Conservation (phyloP, 1,140 invertebrate genomes). For the Halictus rubicundus region DNA sequence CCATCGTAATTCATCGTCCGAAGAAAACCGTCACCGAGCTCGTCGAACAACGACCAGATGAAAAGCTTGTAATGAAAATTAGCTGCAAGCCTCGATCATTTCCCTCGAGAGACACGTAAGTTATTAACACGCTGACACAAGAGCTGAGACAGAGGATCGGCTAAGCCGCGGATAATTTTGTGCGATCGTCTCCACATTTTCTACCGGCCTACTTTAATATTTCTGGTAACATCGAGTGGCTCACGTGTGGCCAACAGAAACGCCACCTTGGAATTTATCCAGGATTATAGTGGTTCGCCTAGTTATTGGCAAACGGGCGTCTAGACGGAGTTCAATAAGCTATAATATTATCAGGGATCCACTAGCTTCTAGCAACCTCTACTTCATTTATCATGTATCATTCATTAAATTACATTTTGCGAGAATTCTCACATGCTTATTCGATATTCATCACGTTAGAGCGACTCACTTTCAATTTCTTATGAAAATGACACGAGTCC, state of each 20-base stretch:
- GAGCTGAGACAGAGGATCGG: neutral
- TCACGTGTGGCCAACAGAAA: conserved; percentile 48
- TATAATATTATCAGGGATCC: conserved; percentile 26
- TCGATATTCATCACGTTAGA: too few relatives aligned
- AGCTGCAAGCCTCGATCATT: neutral
- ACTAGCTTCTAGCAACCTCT: too few relatives aligned
- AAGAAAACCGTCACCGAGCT: too few relatives aligned
- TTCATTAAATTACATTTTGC: too few relatives aligned
- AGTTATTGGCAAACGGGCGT: conserved; percentile 28
- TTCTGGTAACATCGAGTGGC: conserved; percentile 49
- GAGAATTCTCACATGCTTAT: too few relatives aligned
- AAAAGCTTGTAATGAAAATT: neutral
- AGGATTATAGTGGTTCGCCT: conserved; percentile 45
- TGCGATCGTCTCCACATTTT: conserved; percentile 45
- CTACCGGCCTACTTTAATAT: conserved; percentile 63
- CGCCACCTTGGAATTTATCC: conserved; percentile 59
- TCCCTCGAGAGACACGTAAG: neutral
- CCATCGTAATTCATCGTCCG: too few relatives aligned
- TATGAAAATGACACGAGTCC: too few relatives aligned
- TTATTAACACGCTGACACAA: neutral
- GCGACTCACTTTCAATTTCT: too few relatives aligned
- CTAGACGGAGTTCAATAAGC: conserved; percentile 42
- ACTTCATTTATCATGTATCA: too few relatives aligned
- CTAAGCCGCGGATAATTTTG: conserved; percentile 44
- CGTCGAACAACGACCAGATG: too few relatives aligned